Conservation (phyloP, 2,797 vertebrate genomes). For the Ispidina picta region DNA sequence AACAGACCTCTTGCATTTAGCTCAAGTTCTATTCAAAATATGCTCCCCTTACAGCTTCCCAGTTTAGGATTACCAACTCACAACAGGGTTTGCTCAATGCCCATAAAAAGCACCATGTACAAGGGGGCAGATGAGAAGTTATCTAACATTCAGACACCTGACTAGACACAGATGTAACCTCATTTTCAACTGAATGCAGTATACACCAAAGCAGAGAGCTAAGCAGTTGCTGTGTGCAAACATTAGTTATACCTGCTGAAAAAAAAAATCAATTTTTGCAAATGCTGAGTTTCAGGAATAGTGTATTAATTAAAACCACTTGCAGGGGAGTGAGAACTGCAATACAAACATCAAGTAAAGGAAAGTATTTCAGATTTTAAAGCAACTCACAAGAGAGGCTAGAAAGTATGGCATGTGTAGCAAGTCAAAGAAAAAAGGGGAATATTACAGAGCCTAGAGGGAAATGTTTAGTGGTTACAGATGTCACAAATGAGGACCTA, state of each 20-base stretch:
- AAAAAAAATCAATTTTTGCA: not conserved
- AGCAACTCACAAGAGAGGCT: not conserved
- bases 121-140: not conserved
- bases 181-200: not conserved
- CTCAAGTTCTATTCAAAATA: not conserved
- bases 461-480: not conserved
- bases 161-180: not conserved
- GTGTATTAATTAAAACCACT: not conserved
- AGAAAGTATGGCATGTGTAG: not conserved
- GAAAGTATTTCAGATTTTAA: not conserved
- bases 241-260: not conserved
- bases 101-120: not conserved
- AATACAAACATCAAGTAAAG: not conserved
- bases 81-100: not conserved
- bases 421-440: not conserved
- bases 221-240: not conserved
- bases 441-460: not conserved
- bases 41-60: not conserved
- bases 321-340: not conserved
- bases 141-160: not conserved
- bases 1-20: not conserved
- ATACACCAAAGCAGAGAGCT: not conserved
- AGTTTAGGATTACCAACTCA: not conserved
- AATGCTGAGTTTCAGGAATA: not conserved
- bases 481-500: not conserved